These are phyloP conservation scores for Psettodes erumei DNA, from an alignment of 2,113 vertebrate genomes.

Conservation along the genomic window DNA sequence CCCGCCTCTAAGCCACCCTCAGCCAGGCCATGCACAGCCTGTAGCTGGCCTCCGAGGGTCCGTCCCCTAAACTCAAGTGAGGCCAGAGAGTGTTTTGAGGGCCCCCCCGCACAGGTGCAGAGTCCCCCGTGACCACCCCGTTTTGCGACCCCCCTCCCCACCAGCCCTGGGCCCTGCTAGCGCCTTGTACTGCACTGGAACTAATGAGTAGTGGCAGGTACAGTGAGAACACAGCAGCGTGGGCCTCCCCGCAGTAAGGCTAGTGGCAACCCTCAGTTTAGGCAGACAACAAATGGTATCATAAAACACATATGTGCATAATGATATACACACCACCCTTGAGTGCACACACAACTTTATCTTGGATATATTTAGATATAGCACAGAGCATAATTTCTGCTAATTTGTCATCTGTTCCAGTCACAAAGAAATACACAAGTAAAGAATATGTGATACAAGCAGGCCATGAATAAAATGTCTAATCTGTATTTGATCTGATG, in stretches of 20 bases:
- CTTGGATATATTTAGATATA: neutral
- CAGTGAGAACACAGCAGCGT: conserved; percentile 69
- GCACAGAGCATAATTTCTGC: neutral
- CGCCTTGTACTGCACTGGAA: conserved; percentile 85
- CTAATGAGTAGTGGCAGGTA: conserved; percentile 90
- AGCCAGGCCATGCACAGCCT: conserved; percentile 57
- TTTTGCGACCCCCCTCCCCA: too few species aligned
- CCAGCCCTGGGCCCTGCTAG: conserved; percentile 65
- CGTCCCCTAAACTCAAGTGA: conserved; percentile 41
- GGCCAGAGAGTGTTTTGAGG: conserved; percentile 46
- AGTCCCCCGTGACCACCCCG: conserved; percentile 69
- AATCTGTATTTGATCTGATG: neutral
- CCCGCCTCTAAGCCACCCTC: conserved; percentile 21
- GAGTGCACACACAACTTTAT: conserved; percentile 24
- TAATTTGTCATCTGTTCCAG: neutral
- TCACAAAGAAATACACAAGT: neutral
- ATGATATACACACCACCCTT: conserved; percentile 26
- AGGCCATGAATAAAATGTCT: neutral
- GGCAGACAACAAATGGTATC: conserved; percentile 61
- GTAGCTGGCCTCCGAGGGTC: conserved; percentile 72
- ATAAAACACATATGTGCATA: conserved; percentile 51
- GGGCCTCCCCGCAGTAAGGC: conserved; percentile 72
- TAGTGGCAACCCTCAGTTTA: conserved; percentile 69
- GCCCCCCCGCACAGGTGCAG: conserved; percentile 89
- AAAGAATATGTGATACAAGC: neutral